Percentiles rank a stretch among this genome's conserved stretches.
Conservation (phyloP, 2,113 vertebrate species). For the Perognathus longimembris region DNA sequence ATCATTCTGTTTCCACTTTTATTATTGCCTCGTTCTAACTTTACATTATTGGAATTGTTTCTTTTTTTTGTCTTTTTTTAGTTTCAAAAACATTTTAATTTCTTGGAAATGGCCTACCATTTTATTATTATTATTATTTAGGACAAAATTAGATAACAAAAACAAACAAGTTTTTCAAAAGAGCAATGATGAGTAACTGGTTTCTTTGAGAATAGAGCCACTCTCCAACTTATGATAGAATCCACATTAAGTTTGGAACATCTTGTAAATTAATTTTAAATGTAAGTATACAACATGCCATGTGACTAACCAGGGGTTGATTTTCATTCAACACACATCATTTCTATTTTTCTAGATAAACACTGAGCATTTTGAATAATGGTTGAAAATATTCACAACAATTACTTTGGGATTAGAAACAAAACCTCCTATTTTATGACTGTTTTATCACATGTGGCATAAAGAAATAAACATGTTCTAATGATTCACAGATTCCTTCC, state of each 20-base stretch:
- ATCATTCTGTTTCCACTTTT: constrained; percentile 39
- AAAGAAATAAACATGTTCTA: constrained; percentile 82
- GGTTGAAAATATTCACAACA: constrained; percentile 70
- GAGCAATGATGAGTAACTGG: constrained; percentile 40
- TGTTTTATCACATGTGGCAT: constrained; percentile 80
- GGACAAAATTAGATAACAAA: constrained; percentile 77
- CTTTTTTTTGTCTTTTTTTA: background rate
- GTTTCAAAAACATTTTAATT: constrained; percentile 74
- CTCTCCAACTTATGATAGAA: constrained; percentile 10
- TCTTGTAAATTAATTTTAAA: constrained; percentile 45
- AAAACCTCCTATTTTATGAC: constrained; percentile 73
- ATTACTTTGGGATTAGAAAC: constrained; percentile 75
- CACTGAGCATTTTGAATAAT: constrained; percentile 58
- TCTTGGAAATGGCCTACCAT: constrained; percentile 62
- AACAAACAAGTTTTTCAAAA: background rate
- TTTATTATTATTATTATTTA: constrained; percentile 68
- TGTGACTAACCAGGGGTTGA: constrained; percentile 76
- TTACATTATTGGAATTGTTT: background rate
- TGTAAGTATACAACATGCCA: constrained; percentile 3
- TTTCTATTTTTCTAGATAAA: constrained; percentile 65
- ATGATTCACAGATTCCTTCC: constrained; percentile 79
- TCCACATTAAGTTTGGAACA: constrained; percentile 24
- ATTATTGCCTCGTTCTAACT: background rate
- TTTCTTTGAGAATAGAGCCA: constrained; percentile 33
- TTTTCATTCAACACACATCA: constrained; percentile 77